Evolutionary conservation across 1,140 invertebrate species (phyloP).

Genomic region (Drosophila lowei): DNA sequence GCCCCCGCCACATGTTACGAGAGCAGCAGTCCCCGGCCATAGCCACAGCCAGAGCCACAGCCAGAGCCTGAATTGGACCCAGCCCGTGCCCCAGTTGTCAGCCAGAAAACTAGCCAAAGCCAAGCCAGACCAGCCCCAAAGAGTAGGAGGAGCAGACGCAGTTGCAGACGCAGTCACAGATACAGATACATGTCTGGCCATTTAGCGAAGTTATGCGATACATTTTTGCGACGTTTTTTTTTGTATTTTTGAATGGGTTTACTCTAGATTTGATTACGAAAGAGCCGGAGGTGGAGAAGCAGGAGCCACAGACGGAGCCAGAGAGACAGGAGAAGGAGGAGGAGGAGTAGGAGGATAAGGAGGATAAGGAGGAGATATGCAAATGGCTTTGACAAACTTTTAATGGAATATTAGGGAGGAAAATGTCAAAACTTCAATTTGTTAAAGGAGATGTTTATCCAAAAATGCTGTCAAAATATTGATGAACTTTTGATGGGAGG

Average conservation of each 20-base stretch:
- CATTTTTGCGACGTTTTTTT: constrained; percentile 49
- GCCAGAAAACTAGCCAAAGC: no score
- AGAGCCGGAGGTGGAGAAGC: neutral
- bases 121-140: no score
- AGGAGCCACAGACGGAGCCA: no score
- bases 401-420: constrained; percentile 14
- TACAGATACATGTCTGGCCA: constrained; percentile 58
- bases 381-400: constrained; percentile 34
- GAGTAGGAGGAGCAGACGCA: no score
- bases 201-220: constrained; percentile 67
- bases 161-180: constrained; percentile 1
- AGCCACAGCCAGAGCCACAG: neutral
- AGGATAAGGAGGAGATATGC: constrained; percentile 13
- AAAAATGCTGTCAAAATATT: constrained; percentile 17
- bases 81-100: no score
- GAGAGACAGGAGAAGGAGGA: no score
- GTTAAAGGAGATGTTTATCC: constrained; percentile 8
- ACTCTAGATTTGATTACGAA: constrained; percentile 54
- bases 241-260: constrained; percentile 37
- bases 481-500: constrained; percentile 4
- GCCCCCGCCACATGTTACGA: constrained; percentile 32
- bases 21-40: neutral
- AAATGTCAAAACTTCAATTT: constrained; percentile 47
- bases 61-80: no score
- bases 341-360: no score